phyloP scores from a whole-genome alignment of 2,797 vertebrate genomes.

The Sorex maritimensis region DNA sequence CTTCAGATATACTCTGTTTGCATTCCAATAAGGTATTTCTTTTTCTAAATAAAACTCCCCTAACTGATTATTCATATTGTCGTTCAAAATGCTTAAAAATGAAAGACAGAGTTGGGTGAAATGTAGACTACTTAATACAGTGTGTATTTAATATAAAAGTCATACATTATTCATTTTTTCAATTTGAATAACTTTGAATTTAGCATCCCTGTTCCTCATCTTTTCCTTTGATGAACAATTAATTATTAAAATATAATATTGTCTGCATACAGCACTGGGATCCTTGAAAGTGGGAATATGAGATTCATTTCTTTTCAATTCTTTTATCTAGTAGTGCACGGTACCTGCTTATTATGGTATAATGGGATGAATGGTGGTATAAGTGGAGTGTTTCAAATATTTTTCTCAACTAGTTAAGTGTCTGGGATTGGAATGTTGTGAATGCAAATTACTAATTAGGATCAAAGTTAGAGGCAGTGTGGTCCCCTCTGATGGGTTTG shows the following conservation, averaged over 20 bases:
- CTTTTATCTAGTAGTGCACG: slow-evolving; percentile 84
- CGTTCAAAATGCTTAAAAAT: slow-evolving; percentile 92
- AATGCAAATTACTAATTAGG: slow-evolving; percentile 72
- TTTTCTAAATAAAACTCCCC: slow-evolving; percentile 91
- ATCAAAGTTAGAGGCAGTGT: slow-evolving; percentile 19
- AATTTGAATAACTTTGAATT: slow-evolving; percentile 95
- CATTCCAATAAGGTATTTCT: slow-evolving; percentile 90
- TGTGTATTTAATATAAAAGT: slow-evolving; percentile 95
- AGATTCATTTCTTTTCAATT: slow-evolving; percentile 84
- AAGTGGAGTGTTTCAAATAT: slow-evolving; percentile 73
- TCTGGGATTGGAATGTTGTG: slow-evolving; percentile 57
- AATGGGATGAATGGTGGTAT: slow-evolving; percentile 58
- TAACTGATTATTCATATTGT: slow-evolving; percentile 92
- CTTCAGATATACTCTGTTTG: slow-evolving; percentile 87
- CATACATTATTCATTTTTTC: slow-evolving; percentile 93
- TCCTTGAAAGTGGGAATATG: slow-evolving; percentile 87
- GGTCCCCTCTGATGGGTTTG: background rate
- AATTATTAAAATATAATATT: slow-evolving; percentile 95
- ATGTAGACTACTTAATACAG: slow-evolving; percentile 92
- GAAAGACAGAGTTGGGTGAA: slow-evolving; percentile 91
- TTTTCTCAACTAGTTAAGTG: slow-evolving; percentile 77
- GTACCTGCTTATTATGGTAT: slow-evolving; percentile 76
- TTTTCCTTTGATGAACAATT: slow-evolving; percentile 94
- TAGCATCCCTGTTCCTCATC: slow-evolving; percentile 92
- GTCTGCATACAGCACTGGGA: slow-evolving; percentile 90